Conservation (phyloP, 2,797 vertebrate genomes). For the Nannoperca australis region DNA sequence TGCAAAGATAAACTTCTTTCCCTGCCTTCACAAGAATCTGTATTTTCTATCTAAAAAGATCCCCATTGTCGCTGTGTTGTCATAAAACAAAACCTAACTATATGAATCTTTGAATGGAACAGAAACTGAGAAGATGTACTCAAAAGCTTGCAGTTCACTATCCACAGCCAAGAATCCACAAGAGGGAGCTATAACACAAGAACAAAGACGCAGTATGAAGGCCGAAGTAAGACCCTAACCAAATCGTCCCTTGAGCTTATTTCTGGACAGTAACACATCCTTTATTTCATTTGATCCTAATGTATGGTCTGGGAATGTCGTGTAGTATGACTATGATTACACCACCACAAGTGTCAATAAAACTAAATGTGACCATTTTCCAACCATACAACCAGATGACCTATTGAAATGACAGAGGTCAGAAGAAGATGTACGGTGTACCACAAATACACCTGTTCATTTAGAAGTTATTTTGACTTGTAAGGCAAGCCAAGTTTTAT, state of each 20-base stretch:
- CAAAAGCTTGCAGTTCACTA: background rate
- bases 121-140: background rate
- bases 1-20: background rate
- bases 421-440: background rate
- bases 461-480: background rate
- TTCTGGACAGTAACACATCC: background rate
- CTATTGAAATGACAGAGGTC: background rate
- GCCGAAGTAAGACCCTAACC: conserved; percentile 38
- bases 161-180: conserved; percentile 38
- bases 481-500: too few species aligned
- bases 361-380: background rate
- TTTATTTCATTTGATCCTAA: background rate
- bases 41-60: background rate
- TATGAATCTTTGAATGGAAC: background rate
- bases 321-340: background rate
- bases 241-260: conserved; percentile 23
- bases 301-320: background rate
- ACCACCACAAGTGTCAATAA: background rate
- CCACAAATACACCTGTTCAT: too few species aligned
- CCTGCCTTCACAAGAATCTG: background rate
- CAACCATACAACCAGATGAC: background rate
- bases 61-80: background rate
- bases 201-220: background rate
- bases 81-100: background rate
- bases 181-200: conserved; percentile 61